Evolutionary conservation across 2,113 vertebrate genomes (phyloP).

Genomic region (Coptodon rendalli): DNA sequence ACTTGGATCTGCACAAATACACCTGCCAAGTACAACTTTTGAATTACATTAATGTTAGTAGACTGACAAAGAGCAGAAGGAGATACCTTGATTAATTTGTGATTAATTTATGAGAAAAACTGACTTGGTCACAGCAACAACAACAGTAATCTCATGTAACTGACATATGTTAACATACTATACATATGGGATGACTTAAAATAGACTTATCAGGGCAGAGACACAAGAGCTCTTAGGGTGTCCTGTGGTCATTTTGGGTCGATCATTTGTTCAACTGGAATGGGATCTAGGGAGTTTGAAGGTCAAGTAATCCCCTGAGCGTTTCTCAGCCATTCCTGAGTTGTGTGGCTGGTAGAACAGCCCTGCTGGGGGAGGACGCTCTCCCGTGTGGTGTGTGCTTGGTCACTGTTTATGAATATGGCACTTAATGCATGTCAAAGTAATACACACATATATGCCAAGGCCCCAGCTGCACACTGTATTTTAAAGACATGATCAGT

Average conservation of each 20-base stretch:
- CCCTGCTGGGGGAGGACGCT: not conserved
- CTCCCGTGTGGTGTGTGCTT: not conserved
- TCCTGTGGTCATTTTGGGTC: not conserved
- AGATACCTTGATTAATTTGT: not conserved
- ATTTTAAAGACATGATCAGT: not conserved
- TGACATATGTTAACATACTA: not conserved
- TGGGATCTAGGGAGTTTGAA: not conserved
- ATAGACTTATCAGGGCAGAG: not conserved
- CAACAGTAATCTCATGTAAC: not conserved
- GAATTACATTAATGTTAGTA: not conserved
- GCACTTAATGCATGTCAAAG: not conserved
- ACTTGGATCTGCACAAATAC: not conserved
- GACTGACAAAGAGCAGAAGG: not conserved
- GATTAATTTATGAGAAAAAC: not conserved
- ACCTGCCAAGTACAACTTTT: not conserved
- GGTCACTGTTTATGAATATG: not conserved
- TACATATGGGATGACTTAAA: not conserved
- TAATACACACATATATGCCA: not conserved
- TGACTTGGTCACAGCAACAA: not conserved
- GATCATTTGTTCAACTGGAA: not conserved
- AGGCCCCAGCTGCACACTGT: not conserved
- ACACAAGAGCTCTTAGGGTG: not conserved
- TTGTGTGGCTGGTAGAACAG: not conserved
- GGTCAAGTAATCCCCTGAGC: not conserved
- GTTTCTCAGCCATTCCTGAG: not conserved